Evolutionary conservation across 1,140 invertebrate genomes (phyloP).

Genomic region (Cylas formicarius): DNA sequence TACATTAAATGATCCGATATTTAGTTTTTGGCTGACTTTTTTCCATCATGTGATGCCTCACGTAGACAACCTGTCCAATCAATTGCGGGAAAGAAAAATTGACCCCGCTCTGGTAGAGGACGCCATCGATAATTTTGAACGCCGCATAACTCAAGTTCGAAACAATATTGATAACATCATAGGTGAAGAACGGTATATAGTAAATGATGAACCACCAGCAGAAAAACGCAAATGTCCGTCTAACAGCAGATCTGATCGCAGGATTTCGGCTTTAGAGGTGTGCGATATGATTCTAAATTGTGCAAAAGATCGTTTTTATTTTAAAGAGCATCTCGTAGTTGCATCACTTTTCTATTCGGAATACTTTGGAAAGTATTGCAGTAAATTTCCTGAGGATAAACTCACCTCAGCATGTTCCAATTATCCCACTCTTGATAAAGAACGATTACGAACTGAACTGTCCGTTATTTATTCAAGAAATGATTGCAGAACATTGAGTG

Average conservation of each 20-base stretch:
- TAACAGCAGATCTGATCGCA: slow-evolving; percentile 2
- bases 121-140: not conserved
- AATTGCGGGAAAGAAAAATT: slow-evolving; percentile 17
- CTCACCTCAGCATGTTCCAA: not conserved
- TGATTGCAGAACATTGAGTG: slow-evolving; percentile 16
- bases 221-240: slow-evolving; percentile 5
- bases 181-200: not conserved
- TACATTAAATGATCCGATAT: slow-evolving; percentile 12
- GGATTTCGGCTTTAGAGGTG: slow-evolving; percentile 16
- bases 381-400: slow-evolving; percentile 2
- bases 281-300: slow-evolving; percentile 22
- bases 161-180: not conserved
- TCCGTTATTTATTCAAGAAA: slow-evolving; percentile 15
- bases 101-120: slow-evolving; percentile 6
- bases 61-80: slow-evolving; percentile 21
- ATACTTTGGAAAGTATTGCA: slow-evolving; percentile 10
- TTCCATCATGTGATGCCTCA: slow-evolving; percentile 23
- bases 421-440: slow-evolving; percentile 14
- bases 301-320: slow-evolving; percentile 19
- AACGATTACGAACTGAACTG: slow-evolving; percentile 14
- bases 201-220: not conserved
- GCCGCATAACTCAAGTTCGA: not conserved
- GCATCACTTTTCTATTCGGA: slow-evolving; percentile 16
- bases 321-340: slow-evolving; percentile 17
- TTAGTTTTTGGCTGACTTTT: slow-evolving; percentile 25